Percentiles rank a stretch among this genome's conserved stretches.
phyloP scores from a whole-genome alignment of 2,888 invertebrate species.

The Strigamia transsilvanica region DNA sequence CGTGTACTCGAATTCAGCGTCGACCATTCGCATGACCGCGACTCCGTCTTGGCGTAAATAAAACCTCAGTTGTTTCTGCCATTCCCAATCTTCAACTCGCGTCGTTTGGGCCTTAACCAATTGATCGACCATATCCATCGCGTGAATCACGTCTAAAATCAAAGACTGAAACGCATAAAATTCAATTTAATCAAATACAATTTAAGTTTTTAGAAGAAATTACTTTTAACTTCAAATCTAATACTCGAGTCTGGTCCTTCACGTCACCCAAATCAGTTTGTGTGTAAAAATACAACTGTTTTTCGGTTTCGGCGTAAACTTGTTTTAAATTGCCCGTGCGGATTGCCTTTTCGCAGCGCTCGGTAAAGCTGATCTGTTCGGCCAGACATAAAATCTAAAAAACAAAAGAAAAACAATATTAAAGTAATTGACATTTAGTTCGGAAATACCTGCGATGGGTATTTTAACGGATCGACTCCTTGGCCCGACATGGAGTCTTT shows the following conservation, averaged over 20 bases:
- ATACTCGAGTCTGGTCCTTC: slow-evolving; percentile 66
- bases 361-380: slow-evolving; percentile 85
- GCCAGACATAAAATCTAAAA: slow-evolving; percentile 79
- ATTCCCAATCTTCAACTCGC: slow-evolving; percentile 81
- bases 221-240: slow-evolving; percentile 87
- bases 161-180: slow-evolving; percentile 64
- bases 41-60: slow-evolving; percentile 71
- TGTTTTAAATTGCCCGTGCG: slow-evolving; percentile 67
- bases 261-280: slow-evolving; percentile 66
- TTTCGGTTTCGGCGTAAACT: slow-evolving; percentile 64
- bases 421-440: too few species aligned
- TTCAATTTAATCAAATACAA: neutral
- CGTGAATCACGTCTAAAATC: slow-evolving; percentile 92
- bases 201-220: neutral
- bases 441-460: slow-evolving; percentile 72
- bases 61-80: slow-evolving; percentile 93
- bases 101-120: slow-evolving; percentile 74
- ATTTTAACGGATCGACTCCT: slow-evolving; percentile 71
- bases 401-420: neutral
- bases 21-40: slow-evolving; percentile 85
- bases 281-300: slow-evolving; percentile 68
- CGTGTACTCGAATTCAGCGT: slow-evolving; percentile 93
- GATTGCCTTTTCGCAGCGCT: slow-evolving; percentile 83
- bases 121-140: slow-evolving; percentile 81
- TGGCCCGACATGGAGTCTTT: slow-evolving; percentile 63